A percentile compares a stretch with the other conserved stretches of the same genome.
These are phyloP conservation scores for Gallinago solitaria DNA, from an alignment of 2,797 vertebrate species.

Conservation along the genomic window DNA sequence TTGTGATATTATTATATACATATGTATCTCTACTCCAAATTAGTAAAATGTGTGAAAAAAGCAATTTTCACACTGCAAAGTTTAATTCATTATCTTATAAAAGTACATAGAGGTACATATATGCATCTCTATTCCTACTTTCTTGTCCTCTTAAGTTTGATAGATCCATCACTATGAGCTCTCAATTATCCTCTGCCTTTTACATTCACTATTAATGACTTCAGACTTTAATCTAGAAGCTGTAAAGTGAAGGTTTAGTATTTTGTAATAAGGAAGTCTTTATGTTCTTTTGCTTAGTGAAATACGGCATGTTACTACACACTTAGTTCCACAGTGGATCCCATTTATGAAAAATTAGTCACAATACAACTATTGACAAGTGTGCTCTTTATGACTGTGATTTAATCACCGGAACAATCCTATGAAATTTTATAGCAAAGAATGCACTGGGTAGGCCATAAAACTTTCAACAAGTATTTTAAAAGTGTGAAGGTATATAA, in stretches of 20 bases:
- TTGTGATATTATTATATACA: neutral
- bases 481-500: neutral
- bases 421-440: neutral
- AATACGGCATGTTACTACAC: neutral
- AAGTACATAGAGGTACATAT: neutral
- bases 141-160: neutral
- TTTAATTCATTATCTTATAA: neutral
- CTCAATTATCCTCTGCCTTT: neutral
- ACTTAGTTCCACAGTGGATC: neutral
- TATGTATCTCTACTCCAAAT: neutral
- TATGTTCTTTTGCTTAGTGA: neutral
- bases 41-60: neutral
- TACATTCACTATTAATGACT: accelerated
- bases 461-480: neutral
- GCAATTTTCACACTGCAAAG: neutral
- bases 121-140: neutral
- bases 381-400: neutral
- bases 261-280: neutral
- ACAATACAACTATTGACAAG: neutral
- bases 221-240: neutral
- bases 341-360: neutral
- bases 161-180: neutral
- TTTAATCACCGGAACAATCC: neutral
- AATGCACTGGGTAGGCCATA: neutral
- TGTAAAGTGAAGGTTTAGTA: neutral